Evolutionary conservation across 2,113 vertebrate species (phyloP).

Genomic region (Psilopogon haemacephalus): DNA sequence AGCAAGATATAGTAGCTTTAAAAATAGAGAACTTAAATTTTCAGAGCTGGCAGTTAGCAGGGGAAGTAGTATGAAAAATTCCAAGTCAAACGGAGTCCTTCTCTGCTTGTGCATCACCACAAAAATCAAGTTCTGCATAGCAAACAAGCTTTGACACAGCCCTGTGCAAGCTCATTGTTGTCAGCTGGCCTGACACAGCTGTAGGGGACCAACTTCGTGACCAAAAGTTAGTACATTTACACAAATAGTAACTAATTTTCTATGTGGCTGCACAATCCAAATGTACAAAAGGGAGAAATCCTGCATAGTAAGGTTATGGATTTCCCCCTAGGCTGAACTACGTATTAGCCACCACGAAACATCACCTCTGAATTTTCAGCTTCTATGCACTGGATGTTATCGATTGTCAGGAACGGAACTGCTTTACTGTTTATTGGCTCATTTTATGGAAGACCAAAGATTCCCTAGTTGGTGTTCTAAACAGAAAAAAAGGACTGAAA

Average conservation of each 20-base stretch:
- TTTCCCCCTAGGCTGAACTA: constrained; percentile 6
- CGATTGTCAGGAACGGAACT: constrained; percentile 4
- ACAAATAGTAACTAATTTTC: not conserved
- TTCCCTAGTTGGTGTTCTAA: constrained; percentile 62
- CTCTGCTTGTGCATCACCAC: not conserved
- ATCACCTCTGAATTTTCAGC: not conserved
- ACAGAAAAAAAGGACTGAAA: constrained; percentile 64
- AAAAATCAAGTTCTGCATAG: not conserved
- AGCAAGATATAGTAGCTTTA: not conserved
- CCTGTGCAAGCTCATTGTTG: not conserved
- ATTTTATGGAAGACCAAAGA: constrained; percentile 72
- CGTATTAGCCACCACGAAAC: not conserved
- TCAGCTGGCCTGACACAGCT: not conserved
- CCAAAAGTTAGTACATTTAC: not conserved
- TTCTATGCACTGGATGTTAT: not conserved
- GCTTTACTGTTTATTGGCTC: constrained; percentile 36
- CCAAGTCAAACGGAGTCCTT: not conserved
- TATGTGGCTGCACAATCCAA: not conserved
- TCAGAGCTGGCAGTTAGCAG: not conserved
- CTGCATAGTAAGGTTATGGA: not conserved
- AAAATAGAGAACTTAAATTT: not conserved
- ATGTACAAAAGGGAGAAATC: not conserved
- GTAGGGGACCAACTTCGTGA: not conserved
- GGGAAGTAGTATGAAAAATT: not conserved
- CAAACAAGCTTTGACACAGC: not conserved